Base-by-base conservation (phyloP, 2,113 vertebrate genomes). In the Alligator mississippiensis region DNA sequence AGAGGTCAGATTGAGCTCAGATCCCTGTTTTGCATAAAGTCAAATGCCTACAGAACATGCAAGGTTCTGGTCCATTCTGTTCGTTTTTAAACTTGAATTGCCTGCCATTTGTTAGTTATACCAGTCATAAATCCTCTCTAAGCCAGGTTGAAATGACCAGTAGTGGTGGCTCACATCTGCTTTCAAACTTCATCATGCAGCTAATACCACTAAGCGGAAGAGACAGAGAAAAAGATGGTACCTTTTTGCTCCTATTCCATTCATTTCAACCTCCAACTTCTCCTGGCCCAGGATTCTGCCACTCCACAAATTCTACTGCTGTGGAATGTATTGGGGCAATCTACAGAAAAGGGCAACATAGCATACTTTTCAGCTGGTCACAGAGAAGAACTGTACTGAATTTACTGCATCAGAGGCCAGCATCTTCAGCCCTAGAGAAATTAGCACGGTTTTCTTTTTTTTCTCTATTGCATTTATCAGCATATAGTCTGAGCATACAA, bases 11-110 rank as follows among this genome's bases (percentile, higher is more conserved):
- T 63, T 60, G 5, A 64, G 90, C 81, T 70, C 77, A 94, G 90
- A 87, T 74, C 38, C 72, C 72, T 70, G 55, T 92, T 92, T 93
- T 89, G 88, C 89, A 94, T 90, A 96, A 89, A 66, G 84, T 82
- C 76, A 90, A 94, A 80, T 93, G 89, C 85, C 94, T 89, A 96
- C 93, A 95, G 96, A 96, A 97, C 95, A 94, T 94, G 90, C 95
- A 97, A 96, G 80, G 95, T 95, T 96, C 95, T 96, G 96, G 87
- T 97, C 91, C 94, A 62, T 97, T 90, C 74, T 96, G 90, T 82
- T 94, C 96, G 96, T 95, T 97, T 96, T 92, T 92, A 76, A 93
- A 90, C 96, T 96, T 87, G 93, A 92, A 87, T 84, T 94, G 95
- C 88, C 88, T 97, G 96, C 95, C 93, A 97, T 95, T 96, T 93